phyloP scores from a whole-genome alignment of 2,797 vertebrate species.

The Chrosomus eos region DNA sequence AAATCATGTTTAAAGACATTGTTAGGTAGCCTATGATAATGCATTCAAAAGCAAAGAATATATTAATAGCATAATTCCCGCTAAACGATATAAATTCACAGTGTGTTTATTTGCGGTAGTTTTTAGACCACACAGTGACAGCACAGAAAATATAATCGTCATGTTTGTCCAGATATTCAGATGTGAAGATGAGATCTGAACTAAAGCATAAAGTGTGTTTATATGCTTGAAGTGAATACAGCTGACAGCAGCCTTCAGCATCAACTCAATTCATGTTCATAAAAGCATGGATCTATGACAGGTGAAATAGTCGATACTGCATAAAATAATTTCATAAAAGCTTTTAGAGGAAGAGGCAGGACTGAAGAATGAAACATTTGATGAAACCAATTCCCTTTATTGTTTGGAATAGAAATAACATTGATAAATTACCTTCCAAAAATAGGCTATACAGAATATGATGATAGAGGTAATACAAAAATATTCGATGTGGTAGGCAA shows the following conservation, averaged over 20 bases:
- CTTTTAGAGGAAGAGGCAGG: not conserved
- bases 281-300: not conserved
- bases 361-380: not conserved
- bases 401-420: not conserved
- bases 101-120: not conserved
- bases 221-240: not conserved
- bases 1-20: not conserved
- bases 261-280: not conserved
- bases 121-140: slow-evolving; percentile 18
- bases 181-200: not conserved
- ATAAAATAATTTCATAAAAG: not conserved
- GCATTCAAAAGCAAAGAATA: not conserved
- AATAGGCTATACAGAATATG: not conserved
- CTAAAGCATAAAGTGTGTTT: not conserved
- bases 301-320: not conserved
- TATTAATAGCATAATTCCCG: not conserved
- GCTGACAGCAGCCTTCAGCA: not conserved
- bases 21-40: not conserved
- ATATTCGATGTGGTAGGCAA: not conserved
- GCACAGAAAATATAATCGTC: not conserved
- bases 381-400: not conserved
- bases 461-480: no score
- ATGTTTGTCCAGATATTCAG: no score
- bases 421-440: not conserved
- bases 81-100: not conserved